A percentile compares a stretch with the other conserved stretches of the same genome.
Conservation (phyloP, 2,888 invertebrate genomes). For the Acrocyrtus sp. region DNA sequence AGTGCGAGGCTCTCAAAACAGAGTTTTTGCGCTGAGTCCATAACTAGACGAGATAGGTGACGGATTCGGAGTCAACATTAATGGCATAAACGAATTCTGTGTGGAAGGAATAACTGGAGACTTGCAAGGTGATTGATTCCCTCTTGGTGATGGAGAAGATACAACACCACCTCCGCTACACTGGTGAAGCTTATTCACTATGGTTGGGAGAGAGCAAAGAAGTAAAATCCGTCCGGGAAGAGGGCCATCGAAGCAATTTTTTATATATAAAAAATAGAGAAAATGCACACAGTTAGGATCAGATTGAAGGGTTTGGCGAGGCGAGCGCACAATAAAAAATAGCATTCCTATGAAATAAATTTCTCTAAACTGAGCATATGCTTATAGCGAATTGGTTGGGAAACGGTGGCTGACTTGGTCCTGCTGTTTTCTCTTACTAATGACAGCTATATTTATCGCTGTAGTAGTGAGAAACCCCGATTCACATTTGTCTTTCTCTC, state of each 20-base stretch:
- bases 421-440: constrained; percentile 29
- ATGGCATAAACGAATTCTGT: constrained; percentile 63
- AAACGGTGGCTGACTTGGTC: constrained; percentile 24
- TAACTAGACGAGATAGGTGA: constrained; percentile 63
- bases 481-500: constrained; percentile 43
- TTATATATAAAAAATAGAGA: constrained; percentile 19
- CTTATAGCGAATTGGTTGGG: background rate
- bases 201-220: constrained; percentile 3
- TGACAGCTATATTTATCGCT: constrained; percentile 44
- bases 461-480: constrained; percentile 26
- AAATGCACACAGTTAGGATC: constrained; percentile 4
- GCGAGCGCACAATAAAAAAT: background rate
- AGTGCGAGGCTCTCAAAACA: constrained; percentile 61
- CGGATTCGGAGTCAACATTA: constrained; percentile 64
- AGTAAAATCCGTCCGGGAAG: background rate
- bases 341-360: no score
- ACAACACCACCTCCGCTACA: constrained; percentile 59
- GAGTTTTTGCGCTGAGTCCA: constrained; percentile 63
- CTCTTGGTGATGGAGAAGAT: constrained; percentile 60
- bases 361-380: no score
- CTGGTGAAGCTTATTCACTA: constrained; percentile 62
- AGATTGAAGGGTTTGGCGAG: no score
- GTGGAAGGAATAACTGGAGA: constrained; percentile 64
- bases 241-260: background rate
- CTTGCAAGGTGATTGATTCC: constrained; percentile 63